Conservation (phyloP, 1,140 invertebrate genomes). For the Polypedilum vanderplanki region DNA sequence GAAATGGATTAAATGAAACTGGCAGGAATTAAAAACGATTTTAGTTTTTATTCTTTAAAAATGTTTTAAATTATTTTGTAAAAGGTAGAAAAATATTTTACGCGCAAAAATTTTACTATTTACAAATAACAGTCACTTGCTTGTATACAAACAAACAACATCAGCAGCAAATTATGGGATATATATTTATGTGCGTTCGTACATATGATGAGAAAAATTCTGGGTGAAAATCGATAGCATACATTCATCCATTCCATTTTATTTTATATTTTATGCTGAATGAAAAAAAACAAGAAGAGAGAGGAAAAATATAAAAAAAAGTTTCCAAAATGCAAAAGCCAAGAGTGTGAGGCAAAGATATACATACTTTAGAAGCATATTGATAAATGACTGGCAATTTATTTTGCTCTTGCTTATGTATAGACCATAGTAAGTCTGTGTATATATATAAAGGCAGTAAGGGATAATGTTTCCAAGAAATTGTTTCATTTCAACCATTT, state of each 20-base stretch:
- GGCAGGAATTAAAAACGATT: too few relatives aligned
- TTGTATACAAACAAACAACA: neutral
- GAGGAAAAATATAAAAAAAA: neutral
- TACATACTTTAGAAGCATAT: slow-evolving; percentile 12
- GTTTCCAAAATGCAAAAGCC: slow-evolving; percentile 21
- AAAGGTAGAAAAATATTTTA: too few relatives aligned
- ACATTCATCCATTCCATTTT: slow-evolving; percentile 20
- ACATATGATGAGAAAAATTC: neutral
- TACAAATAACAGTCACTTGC: too few relatives aligned
- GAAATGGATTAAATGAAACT: neutral
- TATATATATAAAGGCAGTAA: neutral
- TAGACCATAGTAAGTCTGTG: neutral
- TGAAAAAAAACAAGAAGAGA: neutral
- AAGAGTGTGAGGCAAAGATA: neutral
- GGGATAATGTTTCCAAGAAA: slow-evolving; percentile 17
- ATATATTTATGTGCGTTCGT: neutral
- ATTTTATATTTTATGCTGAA: slow-evolving; percentile 13
- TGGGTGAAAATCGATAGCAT: slow-evolving; percentile 11
- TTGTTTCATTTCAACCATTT: neutral
- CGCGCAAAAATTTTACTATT: too few relatives aligned
- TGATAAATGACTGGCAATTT: slow-evolving; percentile 26
- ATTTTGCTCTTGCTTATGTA: slow-evolving; percentile 24
- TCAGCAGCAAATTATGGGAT: neutral
- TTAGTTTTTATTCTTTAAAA: too few relatives aligned
- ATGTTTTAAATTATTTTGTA: too few relatives aligned